Base-by-base conservation (phyloP, 2,797 vertebrate genomes). In the Melanotaenia maccullochi region DNA sequence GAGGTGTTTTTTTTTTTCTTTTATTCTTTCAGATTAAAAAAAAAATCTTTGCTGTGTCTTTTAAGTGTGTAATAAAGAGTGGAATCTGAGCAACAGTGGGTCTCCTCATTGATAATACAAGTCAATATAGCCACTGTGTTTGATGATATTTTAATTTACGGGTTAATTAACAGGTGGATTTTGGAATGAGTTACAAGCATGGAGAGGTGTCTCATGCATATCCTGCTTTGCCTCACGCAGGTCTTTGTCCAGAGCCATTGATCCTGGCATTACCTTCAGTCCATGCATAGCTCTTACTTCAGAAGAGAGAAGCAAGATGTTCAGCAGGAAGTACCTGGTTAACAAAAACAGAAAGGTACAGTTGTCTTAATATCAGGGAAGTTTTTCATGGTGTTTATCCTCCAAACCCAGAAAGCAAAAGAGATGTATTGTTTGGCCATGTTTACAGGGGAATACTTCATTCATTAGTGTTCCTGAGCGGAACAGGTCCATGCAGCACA, bases 51-150 rank as follows among this genome's bases (percentile, higher is more conserved):
- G 89, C 86, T 89, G 90, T 89, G 90, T 93, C 88, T 90, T 90
- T 91, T 89, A 93, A 88, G 85, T 93, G 89, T 94, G 86, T 91
- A 95, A 95, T 95, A 95, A 95, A 95, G 85, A 92, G 79, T 93
- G 90, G 87, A 92, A 92, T 91, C 87, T 61, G 85, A 90, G 84
- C 77, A 71, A 63, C 25, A 74, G 1, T 28, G 55, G n/a, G 64
- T 73, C 70, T 68, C 5, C 36, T 87, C 28, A n/a, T 80, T 80
- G 13, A 18, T 73, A 20, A 73, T 65, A 11, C 30, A 33, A 38
- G 8, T 22, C 28, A 8, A 8, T 11, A 25, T 51, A 16, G 4
- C 35, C 5, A 9, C 18, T 58, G 52, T 54, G 52, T 25, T 25
- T 16, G 0, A 13, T 51, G 30, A 7, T 33, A 12, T 38, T 47